Percentiles rank a stretch among this genome's conserved stretches.
Conservation (phyloP, 1,140 invertebrate genomes). For the Atopsyche davidsoni region DNA sequence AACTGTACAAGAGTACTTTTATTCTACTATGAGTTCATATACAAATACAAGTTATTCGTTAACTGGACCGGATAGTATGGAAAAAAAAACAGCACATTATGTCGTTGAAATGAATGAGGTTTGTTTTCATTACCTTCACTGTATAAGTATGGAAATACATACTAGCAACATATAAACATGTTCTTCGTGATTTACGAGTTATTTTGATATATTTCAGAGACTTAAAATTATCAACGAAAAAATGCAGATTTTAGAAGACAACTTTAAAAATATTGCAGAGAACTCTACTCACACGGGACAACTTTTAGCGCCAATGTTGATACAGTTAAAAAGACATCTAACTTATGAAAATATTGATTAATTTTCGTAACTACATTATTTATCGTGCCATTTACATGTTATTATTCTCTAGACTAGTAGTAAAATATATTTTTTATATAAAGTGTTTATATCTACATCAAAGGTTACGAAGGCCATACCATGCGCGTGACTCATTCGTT, state of each 20-base stretch:
- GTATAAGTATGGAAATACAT: too few species aligned
- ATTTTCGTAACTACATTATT: too few species aligned
- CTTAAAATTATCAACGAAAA: slow-evolving; percentile 45
- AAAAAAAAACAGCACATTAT: slow-evolving; percentile 18
- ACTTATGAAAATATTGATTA: slow-evolving; percentile 8
- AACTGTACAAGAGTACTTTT: neutral
- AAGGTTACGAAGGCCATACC: too few species aligned
- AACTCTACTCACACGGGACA: slow-evolving; percentile 16
- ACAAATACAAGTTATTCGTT: slow-evolving; percentile 11
- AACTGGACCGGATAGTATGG: slow-evolving; percentile 6
- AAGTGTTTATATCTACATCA: too few species aligned
- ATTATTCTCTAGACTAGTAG: too few species aligned
- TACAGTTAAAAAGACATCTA: slow-evolving; percentile 33
- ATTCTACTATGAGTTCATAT: slow-evolving; percentile 1
- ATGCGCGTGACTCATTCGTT: too few species aligned
- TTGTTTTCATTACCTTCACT: too few species aligned
- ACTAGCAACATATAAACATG: neutral
- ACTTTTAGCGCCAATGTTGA: slow-evolving; percentile 15
- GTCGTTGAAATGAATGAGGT: slow-evolving; percentile 25
- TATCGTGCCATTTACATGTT: too few species aligned
- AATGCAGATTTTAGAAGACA: slow-evolving; percentile 27
- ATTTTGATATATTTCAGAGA: slow-evolving; percentile 34
- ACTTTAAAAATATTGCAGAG: slow-evolving; percentile 21
- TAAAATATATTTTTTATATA: too few species aligned
- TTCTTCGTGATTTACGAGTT: too few species aligned